Evolutionary conservation across 2,113 vertebrate species (phyloP).

Genomic region (Dryoscopus gambensis): DNA sequence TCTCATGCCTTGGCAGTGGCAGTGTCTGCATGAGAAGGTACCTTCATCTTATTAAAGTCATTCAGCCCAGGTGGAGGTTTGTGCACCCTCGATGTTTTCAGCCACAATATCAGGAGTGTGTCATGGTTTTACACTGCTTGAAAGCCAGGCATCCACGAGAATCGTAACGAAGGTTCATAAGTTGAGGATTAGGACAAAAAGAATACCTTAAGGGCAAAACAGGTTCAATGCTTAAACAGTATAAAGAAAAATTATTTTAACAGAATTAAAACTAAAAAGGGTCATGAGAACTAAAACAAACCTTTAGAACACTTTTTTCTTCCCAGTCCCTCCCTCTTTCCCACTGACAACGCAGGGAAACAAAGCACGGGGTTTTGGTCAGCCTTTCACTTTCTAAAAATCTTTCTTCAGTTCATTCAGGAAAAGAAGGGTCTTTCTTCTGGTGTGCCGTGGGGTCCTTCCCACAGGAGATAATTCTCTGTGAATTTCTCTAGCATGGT

Average conservation of each 20-base stretch:
- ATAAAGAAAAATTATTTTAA: background rate
- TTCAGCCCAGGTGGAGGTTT: background rate
- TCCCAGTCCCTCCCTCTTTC: background rate
- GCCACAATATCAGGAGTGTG: background rate
- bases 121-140: background rate
- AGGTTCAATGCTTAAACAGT: background rate
- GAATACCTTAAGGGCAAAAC: background rate
- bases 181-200: background rate
- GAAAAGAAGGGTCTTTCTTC: background rate
- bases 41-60: background rate
- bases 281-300: background rate
- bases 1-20: background rate
- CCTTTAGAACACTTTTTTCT: background rate
- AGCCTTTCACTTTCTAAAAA: background rate
- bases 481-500: background rate
- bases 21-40: background rate
- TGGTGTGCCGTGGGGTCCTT: background rate
- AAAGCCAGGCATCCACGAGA: background rate
- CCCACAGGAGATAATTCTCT: background rate
- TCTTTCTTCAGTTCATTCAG: background rate
- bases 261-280: background rate
- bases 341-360: background rate
- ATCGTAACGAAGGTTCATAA: background rate
- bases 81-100: background rate
- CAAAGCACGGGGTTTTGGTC: background rate